Conservation (phyloP, 2,797 vertebrate species). For the Orientallactaga sibirica region DNA sequence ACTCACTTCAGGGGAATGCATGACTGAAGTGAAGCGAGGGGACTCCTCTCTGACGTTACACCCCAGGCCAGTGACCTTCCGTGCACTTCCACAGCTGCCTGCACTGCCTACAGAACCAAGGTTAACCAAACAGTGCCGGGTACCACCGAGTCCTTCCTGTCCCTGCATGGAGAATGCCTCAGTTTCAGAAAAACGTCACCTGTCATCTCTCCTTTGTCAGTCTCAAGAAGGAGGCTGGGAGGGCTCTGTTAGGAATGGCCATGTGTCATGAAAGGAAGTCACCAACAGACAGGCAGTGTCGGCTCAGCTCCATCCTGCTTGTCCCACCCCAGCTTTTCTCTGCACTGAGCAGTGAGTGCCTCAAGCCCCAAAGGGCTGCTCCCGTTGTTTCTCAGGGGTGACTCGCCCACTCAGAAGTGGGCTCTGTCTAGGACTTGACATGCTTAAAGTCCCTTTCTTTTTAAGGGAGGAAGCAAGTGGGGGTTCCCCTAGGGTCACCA, state of each 20-base stretch:
- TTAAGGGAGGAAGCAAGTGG: neutral
- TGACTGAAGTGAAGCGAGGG: neutral
- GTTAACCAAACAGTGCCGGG: neutral
- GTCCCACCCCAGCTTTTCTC: neutral
- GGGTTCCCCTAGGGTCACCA: neutral
- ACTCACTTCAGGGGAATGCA: neutral
- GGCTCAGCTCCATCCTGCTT: neutral
- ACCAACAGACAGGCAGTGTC: neutral
- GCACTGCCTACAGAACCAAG: neutral
- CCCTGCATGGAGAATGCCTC: neutral
- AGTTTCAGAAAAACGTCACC: neutral
- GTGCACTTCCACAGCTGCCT: neutral
- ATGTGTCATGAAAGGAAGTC: neutral
- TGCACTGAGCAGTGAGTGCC: neutral
- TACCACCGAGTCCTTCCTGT: neutral
- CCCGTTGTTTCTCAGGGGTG: neutral
- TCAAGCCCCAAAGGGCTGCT: neutral
- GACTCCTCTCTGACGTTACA: conserved; percentile 59
- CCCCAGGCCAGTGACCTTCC: neutral
- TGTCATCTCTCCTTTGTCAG: neutral
- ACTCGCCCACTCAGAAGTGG: neutral
- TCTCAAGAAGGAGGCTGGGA: neutral
- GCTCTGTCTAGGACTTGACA: neutral
- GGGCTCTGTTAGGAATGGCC: conserved; percentile 1
- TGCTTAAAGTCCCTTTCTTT: neutral